These are phyloP conservation scores for Argyresthia albistria DNA, from an alignment of 2,888 invertebrate genomes.

Conservation along the genomic window DNA sequence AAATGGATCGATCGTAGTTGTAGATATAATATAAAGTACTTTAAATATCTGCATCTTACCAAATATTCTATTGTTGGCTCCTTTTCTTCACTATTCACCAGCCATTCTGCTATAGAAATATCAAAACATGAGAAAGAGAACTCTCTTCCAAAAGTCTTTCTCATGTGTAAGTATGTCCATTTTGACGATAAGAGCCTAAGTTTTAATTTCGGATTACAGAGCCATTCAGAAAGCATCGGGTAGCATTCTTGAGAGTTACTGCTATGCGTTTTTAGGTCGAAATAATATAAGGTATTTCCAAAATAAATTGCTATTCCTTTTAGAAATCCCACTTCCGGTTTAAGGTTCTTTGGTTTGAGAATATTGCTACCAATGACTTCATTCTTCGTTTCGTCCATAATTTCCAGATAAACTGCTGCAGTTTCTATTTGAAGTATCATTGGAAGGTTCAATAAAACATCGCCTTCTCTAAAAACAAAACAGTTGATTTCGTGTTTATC, in stretches of 20 bases:
- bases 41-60: constrained; percentile 25
- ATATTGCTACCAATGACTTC: constrained; percentile 58
- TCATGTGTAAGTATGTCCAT: constrained; percentile 27
- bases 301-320: neutral
- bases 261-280: too few relatives aligned
- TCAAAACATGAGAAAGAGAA: constrained; percentile 33
- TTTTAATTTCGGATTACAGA: constrained; percentile 10
- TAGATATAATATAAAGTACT: neutral
- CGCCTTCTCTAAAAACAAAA: constrained; percentile 31
- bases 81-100: constrained; percentile 45
- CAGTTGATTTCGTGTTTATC: constrained; percentile 26
- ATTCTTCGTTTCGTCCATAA: constrained; percentile 18
- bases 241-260: too few relatives aligned
- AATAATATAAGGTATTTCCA: neutral
- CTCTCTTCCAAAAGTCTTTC: constrained; percentile 37
- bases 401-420: constrained; percentile 33
- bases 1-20: neutral
- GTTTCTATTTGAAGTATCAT: constrained; percentile 21
- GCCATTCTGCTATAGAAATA: constrained; percentile 52
- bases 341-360: constrained; percentile 26
- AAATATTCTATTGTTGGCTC: constrained; percentile 30
- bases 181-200: constrained; percentile 35
- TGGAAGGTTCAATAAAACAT: constrained; percentile 28
- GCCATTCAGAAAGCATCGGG: neutral
- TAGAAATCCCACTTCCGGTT: neutral